These are phyloP conservation scores for Oligia fasciuncula DNA, from an alignment of 2,888 invertebrate genomes.

Conservation along the genomic window DNA sequence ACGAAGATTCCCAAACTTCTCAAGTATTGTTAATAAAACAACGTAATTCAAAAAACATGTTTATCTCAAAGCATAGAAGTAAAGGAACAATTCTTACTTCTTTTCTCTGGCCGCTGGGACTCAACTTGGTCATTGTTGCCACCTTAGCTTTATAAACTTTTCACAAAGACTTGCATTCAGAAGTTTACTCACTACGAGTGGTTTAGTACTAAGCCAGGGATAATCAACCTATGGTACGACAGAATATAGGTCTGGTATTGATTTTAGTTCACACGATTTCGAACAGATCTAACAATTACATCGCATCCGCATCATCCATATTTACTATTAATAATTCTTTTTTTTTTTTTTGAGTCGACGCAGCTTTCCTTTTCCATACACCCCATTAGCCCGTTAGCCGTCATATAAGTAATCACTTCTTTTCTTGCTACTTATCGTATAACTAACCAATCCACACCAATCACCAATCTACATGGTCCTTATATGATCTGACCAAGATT, in stretches of 20 bases:
- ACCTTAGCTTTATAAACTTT: constrained; percentile 56
- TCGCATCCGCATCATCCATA: background rate
- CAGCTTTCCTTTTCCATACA: too few relatives aligned
- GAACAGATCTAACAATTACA: background rate
- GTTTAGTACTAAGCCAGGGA: constrained; percentile 31
- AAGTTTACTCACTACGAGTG: constrained; percentile 55
- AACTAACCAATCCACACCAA: too few relatives aligned
- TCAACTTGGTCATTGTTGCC: constrained; percentile 59
- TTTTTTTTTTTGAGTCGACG: too few relatives aligned
- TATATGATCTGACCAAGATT: too few relatives aligned
- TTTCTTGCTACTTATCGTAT: too few relatives aligned
- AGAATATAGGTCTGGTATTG: background rate
- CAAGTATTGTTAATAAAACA: constrained; percentile 27
- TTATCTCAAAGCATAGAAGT: constrained; percentile 39
- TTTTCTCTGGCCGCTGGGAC: constrained; percentile 34
- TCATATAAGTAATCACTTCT: too few relatives aligned
- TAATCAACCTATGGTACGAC: background rate
- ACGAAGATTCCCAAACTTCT: constrained; percentile 1
- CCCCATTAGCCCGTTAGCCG: too few relatives aligned
- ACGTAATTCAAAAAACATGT: constrained; percentile 46
- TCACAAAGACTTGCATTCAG: constrained; percentile 58
- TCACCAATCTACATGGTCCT: too few relatives aligned
- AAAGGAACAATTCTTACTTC: constrained; percentile 46
- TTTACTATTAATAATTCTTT: background rate
- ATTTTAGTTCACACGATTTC: background rate